Percentiles rank a stretch among this genome's conserved stretches.
These are phyloP conservation scores for Chymomyza caudatula DNA, from an alignment of 2,888 invertebrate species.

Conservation along the genomic window DNA sequence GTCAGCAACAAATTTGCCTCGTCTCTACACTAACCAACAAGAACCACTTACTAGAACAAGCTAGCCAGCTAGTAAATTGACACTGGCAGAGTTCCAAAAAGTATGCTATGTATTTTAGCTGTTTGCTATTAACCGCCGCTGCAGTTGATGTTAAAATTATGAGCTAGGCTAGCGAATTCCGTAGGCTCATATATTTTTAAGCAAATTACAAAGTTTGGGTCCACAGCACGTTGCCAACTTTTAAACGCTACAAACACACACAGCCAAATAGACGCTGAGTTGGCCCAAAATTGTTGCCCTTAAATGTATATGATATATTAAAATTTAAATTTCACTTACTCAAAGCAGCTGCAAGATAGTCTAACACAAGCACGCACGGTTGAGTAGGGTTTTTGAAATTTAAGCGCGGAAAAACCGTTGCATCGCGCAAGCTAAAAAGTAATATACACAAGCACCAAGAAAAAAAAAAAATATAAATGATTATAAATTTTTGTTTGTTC, in stretches of 20 bases:
- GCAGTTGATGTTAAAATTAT: background rate
- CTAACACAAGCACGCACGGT: background rate
- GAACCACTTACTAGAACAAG: background rate
- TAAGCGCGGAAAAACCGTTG: constrained; percentile 37
- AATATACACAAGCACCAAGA: constrained; percentile 4
- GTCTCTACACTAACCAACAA: background rate
- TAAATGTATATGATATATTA: background rate
- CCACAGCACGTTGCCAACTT: background rate
- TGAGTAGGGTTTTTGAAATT: constrained; percentile 22
- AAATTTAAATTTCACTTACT: background rate
- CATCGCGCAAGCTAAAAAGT: constrained; percentile 29
- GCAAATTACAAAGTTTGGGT: background rate
- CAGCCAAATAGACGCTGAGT: background rate
- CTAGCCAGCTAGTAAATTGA: background rate
- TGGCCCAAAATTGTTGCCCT: background rate
- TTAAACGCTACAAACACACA: background rate
- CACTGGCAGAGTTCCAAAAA: background rate
- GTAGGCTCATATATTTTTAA: background rate
- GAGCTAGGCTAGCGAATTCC: background rate
- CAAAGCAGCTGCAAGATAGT: background rate
- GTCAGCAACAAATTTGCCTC: background rate
- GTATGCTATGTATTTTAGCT: background rate
- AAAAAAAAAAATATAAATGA: background rate
- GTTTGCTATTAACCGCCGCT: background rate
- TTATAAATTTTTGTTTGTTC: background rate